Base-by-base conservation (phyloP, 2,113 vertebrate genomes). In the Meles meles region DNA sequence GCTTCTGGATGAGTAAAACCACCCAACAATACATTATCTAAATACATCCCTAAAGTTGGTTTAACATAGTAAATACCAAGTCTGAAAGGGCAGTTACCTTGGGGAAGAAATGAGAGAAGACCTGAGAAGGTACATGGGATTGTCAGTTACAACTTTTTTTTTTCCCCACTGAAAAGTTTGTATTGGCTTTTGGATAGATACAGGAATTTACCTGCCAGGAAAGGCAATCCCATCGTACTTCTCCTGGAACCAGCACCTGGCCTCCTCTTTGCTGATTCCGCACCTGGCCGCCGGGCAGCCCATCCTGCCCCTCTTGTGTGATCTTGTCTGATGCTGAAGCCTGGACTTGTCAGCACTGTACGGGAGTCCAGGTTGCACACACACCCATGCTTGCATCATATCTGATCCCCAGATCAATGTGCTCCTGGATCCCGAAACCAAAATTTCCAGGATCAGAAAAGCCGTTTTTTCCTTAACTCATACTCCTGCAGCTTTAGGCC, bases 341-440 rank as follows among this genome's bases (percentile, higher is more conserved):
- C 29, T 18, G 76, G 31, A 29, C 76, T 79, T 6, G 29, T 34
- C 9, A 2, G 76, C 44, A 99, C 99, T 99, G 99, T 99, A 0
- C 99, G 99, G 93, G 99, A 99, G 98, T 99, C 99, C 99, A 99
- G 98, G 95, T 99, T 99, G 2, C 99, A 99, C 99, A 99, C 99
- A 2, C 99, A 3, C 99, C 99, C 14, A 99, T 99, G 96, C 99
- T 99, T 95, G 99, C 99, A 94, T 99, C 99, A 0, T 99, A 99
- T 98, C 99, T 99, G 97, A 99, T 99, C 5, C 99, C 99, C 99
- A 99, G 98, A 96, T 99, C 99, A 6, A 99, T 99, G 98, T 99
- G 99, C 72, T 99, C 99, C 98, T 99, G 99, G 98, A 99, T 99
- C 29, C 99, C 99, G 96, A 99, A 99, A 93, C 99, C 99, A 20